phyloP scores from a whole-genome alignment of 1,140 invertebrate species.

The Zophobas atratus region DNA sequence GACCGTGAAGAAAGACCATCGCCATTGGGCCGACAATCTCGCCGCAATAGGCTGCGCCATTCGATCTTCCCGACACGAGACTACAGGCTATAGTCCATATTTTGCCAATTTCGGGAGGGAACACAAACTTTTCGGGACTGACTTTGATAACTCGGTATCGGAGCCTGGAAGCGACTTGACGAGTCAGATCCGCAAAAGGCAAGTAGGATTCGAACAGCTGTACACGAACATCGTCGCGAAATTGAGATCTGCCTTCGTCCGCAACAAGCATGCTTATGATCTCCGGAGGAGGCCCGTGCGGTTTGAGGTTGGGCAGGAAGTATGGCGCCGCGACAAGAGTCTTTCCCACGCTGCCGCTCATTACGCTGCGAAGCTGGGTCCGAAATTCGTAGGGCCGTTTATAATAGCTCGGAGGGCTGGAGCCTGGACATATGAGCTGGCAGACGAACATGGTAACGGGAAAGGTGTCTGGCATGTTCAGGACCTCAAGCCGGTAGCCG shows the following conservation, averaged over 20 bases:
- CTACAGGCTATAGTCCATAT: constrained; percentile 57
- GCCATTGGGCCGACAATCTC: constrained; percentile 52
- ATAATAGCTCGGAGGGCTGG: background rate
- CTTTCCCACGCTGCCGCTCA: constrained; percentile 8
- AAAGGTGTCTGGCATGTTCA: constrained; percentile 28
- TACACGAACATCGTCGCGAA: background rate
- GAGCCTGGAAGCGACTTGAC: background rate
- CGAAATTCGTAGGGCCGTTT: constrained; percentile 15
- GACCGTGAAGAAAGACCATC: constrained; percentile 52
- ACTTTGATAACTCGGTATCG: background rate
- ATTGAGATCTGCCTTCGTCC: background rate
- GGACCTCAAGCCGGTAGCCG: constrained; percentile 19
- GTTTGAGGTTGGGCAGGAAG: constrained; percentile 16
- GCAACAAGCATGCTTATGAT: constrained; percentile 46
- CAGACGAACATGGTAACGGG: constrained; percentile 7
- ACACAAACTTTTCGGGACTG: constrained; percentile 12
- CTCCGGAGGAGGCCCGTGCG: background rate
- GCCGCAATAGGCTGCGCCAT: constrained; percentile 51
- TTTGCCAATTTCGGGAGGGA: constrained; percentile 56
- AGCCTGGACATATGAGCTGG: constrained; percentile 3
- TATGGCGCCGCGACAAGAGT: constrained; percentile 15
- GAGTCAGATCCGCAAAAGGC: background rate
- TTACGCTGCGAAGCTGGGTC: constrained; percentile 46
- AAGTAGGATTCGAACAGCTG: background rate
- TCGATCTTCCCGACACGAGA: constrained; percentile 43